A percentile compares a stretch with the other conserved stretches of the same genome.
phyloP scores from a whole-genome alignment of 2,888 invertebrate species.

The Drosophila nigricruria region DNA sequence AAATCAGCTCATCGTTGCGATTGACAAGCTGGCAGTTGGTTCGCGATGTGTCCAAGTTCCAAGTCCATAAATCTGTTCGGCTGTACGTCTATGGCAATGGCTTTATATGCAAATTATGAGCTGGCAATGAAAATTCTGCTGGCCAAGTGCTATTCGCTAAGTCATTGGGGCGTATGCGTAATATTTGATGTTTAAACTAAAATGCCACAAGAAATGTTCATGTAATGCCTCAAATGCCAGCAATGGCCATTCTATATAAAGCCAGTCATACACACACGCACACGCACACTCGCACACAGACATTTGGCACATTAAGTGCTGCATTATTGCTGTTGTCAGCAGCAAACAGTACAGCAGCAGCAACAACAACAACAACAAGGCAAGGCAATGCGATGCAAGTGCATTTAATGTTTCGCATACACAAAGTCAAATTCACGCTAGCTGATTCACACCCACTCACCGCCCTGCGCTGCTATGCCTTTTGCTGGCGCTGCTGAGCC shows the following conservation, averaged over 20 bases:
- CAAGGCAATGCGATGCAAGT: conserved; percentile 31
- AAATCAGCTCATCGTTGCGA: conserved; percentile 31
- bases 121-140: conserved; percentile 29
- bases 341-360: conserved; percentile 36
- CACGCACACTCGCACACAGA: background rate
- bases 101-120: conserved; percentile 33
- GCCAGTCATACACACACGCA: background rate
- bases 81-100: conserved; percentile 9
- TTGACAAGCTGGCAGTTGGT: conserved; percentile 34
- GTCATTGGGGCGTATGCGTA: conserved; percentile 64
- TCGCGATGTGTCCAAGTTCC: conserved; percentile 3
- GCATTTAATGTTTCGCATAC: conserved; percentile 54
- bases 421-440: conserved; percentile 53
- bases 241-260: conserved; percentile 51
- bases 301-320: conserved; percentile 66
- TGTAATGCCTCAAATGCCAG: conserved; percentile 41
- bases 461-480: background rate
- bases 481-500: conserved; percentile 21
- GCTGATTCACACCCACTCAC: conserved; percentile 25
- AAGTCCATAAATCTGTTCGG: conserved; percentile 33
- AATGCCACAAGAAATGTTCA: conserved; percentile 42
- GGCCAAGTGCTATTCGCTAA: background rate
- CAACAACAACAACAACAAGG: conserved; percentile 11
- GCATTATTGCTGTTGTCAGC: conserved; percentile 60
- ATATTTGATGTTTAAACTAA: conserved; percentile 43